Conservation (phyloP, 1,140 invertebrate genomes). For the Ptiloglossa arizonensis region DNA sequence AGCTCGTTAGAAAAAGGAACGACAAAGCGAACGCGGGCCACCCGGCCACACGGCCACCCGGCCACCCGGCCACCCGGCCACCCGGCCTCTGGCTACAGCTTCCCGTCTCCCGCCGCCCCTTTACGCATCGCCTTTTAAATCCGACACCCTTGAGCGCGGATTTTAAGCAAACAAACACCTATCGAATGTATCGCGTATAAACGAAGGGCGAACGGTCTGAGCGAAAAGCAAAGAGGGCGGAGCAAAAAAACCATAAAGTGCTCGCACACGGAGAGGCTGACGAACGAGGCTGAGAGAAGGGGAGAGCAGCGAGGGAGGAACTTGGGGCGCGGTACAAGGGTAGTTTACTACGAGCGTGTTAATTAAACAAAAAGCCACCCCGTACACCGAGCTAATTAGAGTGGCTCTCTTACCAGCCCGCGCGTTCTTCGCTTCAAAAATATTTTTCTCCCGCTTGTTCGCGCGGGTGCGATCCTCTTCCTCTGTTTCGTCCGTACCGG, state of each 20-base stretch:
- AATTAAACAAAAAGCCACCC: conserved; percentile 77
- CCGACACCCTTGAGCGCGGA: conserved; percentile 68
- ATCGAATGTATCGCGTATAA: conserved; percentile 58
- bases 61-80: too few species aligned
- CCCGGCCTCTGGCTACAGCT: too few species aligned
- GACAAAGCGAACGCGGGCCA: background rate
- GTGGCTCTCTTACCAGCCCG: conserved; percentile 60
- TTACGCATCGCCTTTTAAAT: conserved; percentile 56
- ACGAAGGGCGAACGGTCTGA: conserved; percentile 17
- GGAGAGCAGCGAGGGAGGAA: conserved; percentile 17
- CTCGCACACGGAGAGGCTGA: background rate
- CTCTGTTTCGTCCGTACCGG: background rate
- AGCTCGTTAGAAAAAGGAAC: background rate
- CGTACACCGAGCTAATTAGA: conserved; percentile 77
- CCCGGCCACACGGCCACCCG: background rate
- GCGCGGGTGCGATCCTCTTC: conserved; percentile 28
- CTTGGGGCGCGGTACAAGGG: conserved; percentile 34
- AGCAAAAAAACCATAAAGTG: conserved; percentile 42
- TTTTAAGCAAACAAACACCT: conserved; percentile 74
- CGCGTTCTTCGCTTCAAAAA: conserved; percentile 70
- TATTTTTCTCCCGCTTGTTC: conserved; percentile 58
- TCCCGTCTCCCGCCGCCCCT: background rate
- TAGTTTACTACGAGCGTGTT: conserved; percentile 74
- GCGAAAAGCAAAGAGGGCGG: background rate
- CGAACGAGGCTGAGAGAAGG: background rate